These are phyloP conservation scores for Halcyon badia DNA, from an alignment of 2,797 vertebrate species.

Conservation along the genomic window DNA sequence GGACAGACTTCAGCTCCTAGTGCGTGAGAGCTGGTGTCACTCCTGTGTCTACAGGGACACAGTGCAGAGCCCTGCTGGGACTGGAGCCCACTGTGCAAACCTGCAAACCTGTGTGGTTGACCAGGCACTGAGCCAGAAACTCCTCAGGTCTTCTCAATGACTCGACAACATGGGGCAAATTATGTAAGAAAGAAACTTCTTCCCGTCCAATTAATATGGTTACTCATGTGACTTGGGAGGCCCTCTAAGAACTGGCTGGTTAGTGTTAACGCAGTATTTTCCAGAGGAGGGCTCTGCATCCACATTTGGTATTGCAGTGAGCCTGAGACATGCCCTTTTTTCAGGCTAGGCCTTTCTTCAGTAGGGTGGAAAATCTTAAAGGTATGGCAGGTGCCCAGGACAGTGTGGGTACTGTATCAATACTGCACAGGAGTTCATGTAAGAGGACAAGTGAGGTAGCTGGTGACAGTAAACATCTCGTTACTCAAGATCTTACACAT, in stretches of 20 bases:
- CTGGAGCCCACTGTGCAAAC: neutral
- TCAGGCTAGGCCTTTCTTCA: neutral
- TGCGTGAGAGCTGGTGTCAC: neutral
- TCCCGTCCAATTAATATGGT: neutral
- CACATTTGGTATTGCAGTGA: neutral
- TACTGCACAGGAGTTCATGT: accelerated
- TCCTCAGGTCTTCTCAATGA: neutral
- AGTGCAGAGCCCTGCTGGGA: neutral
- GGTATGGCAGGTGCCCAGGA: neutral
- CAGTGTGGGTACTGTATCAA: neutral
- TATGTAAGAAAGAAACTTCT: neutral
- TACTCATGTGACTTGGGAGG: neutral
- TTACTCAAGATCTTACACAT: neutral
- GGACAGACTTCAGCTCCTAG: neutral
- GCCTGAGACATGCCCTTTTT: accelerated
- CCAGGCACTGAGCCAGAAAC: neutral
- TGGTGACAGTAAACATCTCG: neutral
- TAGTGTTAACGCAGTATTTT: neutral
- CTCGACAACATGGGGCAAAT: neutral
- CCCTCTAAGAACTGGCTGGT: neutral
- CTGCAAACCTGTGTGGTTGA: neutral
- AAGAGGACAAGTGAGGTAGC: neutral
- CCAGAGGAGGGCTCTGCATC: neutral
- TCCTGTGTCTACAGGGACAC: accelerated
- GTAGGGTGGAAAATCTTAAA: neutral